These are phyloP conservation scores for Athalia rosae DNA, from an alignment of 2,888 invertebrate species.

Conservation along the genomic window DNA sequence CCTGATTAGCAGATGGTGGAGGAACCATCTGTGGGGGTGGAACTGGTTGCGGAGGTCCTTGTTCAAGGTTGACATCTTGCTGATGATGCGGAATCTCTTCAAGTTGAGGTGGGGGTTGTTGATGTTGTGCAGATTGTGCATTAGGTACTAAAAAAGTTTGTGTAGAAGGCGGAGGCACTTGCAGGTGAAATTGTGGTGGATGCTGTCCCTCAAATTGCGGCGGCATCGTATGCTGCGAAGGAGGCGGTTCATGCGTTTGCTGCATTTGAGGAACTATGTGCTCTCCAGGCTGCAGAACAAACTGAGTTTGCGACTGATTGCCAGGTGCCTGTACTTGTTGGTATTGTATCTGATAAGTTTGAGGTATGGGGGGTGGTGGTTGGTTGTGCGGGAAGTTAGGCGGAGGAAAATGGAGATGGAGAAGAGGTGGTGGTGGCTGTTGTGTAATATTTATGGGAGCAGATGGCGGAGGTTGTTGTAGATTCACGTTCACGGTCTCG, in stretches of 20 bases:
- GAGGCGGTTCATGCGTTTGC: conserved; percentile 66
- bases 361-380: conserved; percentile 71
- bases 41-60: conserved; percentile 75
- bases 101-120: conserved; percentile 73
- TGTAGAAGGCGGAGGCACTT: conserved; percentile 59
- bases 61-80: conserved; percentile 74
- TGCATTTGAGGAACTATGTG: conserved; percentile 65
- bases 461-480: conserved; percentile 70
- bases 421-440: conserved; percentile 67
- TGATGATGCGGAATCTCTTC: conserved; percentile 74
- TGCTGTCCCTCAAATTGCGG: conserved; percentile 55
- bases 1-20: conserved; percentile 65
- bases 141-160: conserved; percentile 67
- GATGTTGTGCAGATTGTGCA: conserved; percentile 62
- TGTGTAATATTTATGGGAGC: conserved; percentile 66
- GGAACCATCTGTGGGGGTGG: conserved; percentile 72
- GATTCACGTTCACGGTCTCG: conserved; percentile 69
- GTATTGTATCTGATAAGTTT: conserved; percentile 71
- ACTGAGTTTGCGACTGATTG: conserved; percentile 67
- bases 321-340: conserved; percentile 65
- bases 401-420: conserved; percentile 70
- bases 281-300: conserved; percentile 68
- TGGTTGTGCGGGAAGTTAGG: conserved; percentile 71
- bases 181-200: conserved; percentile 67
- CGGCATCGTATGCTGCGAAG: conserved; percentile 52